Conservation (phyloP, 2,113 vertebrate genomes). For the Zeus faber region DNA sequence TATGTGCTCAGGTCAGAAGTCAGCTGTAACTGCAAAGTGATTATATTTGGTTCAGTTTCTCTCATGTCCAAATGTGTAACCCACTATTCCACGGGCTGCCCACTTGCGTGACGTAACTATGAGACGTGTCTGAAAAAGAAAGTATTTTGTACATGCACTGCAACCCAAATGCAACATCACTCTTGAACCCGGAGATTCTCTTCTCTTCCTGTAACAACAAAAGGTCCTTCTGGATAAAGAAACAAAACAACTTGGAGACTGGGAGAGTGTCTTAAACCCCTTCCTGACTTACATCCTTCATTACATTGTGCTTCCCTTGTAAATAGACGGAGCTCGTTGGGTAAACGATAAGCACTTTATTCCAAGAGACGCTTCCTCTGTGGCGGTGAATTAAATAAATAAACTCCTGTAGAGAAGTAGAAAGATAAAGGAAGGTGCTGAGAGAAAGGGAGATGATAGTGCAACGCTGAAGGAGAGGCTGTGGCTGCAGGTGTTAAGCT, state of each 20-base stretch:
- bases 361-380: background rate
- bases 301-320: constrained; percentile 21
- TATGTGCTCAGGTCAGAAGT: no score
- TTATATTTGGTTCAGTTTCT: constrained; percentile 11
- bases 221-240: constrained; percentile 9
- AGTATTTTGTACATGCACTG: no score
- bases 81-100: no score
- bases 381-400: constrained; percentile 31
- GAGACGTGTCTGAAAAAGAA: no score
- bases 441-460: background rate
- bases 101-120: no score
- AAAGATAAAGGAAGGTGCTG: background rate
- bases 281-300: constrained; percentile 30
- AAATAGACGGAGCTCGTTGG: constrained; percentile 37
- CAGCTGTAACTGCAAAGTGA: no score
- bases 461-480: no score
- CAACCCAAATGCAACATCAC: no score
- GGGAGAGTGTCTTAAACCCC: constrained; percentile 8
- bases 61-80: background rate
- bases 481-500: no score
- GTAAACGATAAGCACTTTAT: constrained; percentile 38
- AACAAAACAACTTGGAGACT: constrained; percentile 23
- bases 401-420: constrained; percentile 18
- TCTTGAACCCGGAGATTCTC: constrained; percentile 16
- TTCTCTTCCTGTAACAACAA: constrained; percentile 16